phyloP scores from a whole-genome alignment of 2,888 invertebrate genomes.

The Latrodectus elegans region DNA sequence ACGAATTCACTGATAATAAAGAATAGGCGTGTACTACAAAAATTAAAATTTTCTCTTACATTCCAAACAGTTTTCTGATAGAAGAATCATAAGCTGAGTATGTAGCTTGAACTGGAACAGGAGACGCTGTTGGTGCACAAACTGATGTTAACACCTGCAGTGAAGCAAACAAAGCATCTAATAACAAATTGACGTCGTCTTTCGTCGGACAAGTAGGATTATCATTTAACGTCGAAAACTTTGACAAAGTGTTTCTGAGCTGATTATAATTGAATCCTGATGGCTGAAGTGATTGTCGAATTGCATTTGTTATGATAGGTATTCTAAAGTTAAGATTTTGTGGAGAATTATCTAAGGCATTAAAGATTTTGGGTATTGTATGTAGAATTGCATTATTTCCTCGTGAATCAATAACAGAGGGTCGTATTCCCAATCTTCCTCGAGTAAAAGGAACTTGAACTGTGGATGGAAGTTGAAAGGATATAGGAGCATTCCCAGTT shows the following conservation, averaged over 20 bases:
- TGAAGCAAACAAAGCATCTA: constrained; percentile 4
- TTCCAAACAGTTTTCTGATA: neutral
- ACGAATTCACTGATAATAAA: too few species aligned
- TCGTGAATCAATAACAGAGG: too few species aligned
- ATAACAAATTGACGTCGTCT: neutral
- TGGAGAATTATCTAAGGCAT: too few species aligned
- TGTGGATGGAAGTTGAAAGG: too few species aligned
- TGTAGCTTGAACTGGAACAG: neutral
- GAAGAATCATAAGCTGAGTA: neutral
- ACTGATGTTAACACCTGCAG: neutral
- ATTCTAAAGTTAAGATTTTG: neutral
- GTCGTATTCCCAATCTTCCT: too few species aligned
- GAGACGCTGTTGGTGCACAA: neutral
- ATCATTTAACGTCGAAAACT: neutral
- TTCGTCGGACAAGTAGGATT: neutral
- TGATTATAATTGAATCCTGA: constrained; percentile 8
- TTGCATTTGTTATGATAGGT: neutral
- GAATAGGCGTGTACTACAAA: too few species aligned
- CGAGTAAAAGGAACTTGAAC: too few species aligned
- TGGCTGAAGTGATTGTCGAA: neutral
- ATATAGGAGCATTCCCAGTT: too few species aligned
- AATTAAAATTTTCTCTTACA: too few species aligned
- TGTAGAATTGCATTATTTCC: too few species aligned
- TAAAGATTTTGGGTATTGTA: too few species aligned
- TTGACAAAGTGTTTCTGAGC: neutral